phyloP scores from a whole-genome alignment of 30 jellyfish, hydroid and myxozoan genomes.

The Catostylus mosaicus region DNA sequence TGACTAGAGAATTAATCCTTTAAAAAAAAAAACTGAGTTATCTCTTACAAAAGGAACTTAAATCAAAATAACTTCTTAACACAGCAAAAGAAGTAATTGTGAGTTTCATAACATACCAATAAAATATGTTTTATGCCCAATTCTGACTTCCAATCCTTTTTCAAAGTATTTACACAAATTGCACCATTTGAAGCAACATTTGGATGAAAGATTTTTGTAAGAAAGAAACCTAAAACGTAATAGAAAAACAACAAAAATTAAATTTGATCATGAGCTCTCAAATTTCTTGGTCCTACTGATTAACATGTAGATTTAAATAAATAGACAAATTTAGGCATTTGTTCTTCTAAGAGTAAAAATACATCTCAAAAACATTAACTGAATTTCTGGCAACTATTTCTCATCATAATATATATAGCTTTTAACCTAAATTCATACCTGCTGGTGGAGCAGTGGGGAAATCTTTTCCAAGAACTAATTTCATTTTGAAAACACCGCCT shows the following conservation, averaged over 20 bases:
- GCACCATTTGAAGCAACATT: constrained; percentile 97
- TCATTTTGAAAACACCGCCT: constrained; percentile 97
- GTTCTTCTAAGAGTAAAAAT: too few species aligned
- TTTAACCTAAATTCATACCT: constrained; percentile 78
- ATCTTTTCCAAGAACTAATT: constrained; percentile 93
- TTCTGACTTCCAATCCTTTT: constrained; percentile 96
- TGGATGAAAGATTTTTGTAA: constrained; percentile 97
- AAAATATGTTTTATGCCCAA: constrained; percentile 92
- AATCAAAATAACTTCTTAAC: too few species aligned
- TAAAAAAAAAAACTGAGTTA: too few species aligned
- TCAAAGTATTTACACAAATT: constrained; percentile 93
- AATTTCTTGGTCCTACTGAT: neutral
- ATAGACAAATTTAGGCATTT: too few species aligned
- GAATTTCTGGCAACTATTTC: too few species aligned
- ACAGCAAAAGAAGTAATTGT: too few species aligned
- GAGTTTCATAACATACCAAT: too few species aligned
- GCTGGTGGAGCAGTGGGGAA: constrained; percentile 96
- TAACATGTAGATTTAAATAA: neutral
- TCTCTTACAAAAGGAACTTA: too few species aligned
- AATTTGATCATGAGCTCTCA: neutral
- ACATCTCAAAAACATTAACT: too few species aligned
- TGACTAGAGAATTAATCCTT: too few species aligned
- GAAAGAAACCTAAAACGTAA: constrained; percentile 74
- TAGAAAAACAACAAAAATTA: neutral
- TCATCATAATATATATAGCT: too few species aligned